These are phyloP conservation scores for Eumerus sabulonum DNA, from an alignment of 2,888 invertebrate species.

Conservation along the genomic window DNA sequence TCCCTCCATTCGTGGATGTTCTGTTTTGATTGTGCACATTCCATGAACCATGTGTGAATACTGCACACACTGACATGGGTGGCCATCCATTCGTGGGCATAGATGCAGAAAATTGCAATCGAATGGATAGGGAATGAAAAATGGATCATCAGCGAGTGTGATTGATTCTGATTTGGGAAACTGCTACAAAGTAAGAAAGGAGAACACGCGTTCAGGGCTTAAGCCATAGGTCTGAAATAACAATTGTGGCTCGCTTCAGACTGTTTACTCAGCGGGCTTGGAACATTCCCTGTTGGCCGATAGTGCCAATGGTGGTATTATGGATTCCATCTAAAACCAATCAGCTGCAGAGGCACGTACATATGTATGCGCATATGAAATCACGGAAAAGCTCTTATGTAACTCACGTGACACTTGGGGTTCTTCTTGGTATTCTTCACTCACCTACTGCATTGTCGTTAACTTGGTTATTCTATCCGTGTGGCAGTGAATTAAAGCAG, in stretches of 20 bases:
- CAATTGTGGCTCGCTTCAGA: slow-evolving; percentile 6
- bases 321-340: not conserved
- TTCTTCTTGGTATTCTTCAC: slow-evolving; percentile 10
- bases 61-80: slow-evolving; percentile 56
- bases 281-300: too few species aligned
- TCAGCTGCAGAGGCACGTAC: slow-evolving; percentile 3
- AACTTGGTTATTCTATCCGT: slow-evolving; percentile 45
- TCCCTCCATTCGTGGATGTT: slow-evolving; percentile 13
- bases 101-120: slow-evolving; percentile 35
- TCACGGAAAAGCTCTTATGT: slow-evolving; percentile 39
- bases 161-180: slow-evolving; percentile 1
- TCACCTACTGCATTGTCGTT: not conserved
- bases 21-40: slow-evolving; percentile 22
- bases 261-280: slow-evolving; percentile 26
- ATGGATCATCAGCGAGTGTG: not conserved
- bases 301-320: too few species aligned
- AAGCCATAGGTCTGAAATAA: slow-evolving; percentile 35
- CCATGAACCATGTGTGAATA: slow-evolving; percentile 29
- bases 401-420: slow-evolving; percentile 17
- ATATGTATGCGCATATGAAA: slow-evolving; percentile 9
- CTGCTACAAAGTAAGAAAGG: slow-evolving; percentile 9
- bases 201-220: slow-evolving; percentile 28
- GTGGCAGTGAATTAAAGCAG: slow-evolving; percentile 45
- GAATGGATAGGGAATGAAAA: slow-evolving; percentile 9
- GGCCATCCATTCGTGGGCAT: slow-evolving; percentile 37